Percentiles rank a stretch among this genome's conserved stretches.
Conservation (phyloP, 2,113 vertebrate species). For the Myocastor coypus region DNA sequence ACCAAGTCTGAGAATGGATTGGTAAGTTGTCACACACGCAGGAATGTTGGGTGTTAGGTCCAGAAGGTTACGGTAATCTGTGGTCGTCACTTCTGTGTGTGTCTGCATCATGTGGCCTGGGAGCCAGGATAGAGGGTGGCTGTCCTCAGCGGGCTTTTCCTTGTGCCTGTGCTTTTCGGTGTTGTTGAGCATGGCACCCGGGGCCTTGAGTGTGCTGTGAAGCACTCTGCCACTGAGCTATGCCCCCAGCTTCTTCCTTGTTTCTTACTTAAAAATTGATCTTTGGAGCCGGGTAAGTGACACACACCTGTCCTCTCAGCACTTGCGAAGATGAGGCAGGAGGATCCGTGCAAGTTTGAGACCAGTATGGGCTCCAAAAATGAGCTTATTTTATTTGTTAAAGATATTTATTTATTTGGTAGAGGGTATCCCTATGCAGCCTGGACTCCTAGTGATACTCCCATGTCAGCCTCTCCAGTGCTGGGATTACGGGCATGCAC, state of each 20-base stretch:
- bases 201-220: neutral
- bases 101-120: neutral
- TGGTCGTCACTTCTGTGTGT: neutral
- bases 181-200: no score
- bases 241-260: neutral
- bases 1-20: conserved; percentile 98
- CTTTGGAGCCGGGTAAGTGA: neutral
- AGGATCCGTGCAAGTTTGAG: no score
- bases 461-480: no score
- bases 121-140: neutral
- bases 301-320: no score
- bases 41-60: neutral
- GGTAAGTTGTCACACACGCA: conserved; percentile 88
- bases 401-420: no score
- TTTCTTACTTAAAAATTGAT: neutral
- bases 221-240: neutral
- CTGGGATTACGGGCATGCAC: no score
- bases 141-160: neutral
- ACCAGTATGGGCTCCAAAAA: no score
- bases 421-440: no score
- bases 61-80: neutral
- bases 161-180: neutral
- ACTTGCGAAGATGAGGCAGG: no score
- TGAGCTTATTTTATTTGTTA: no score
- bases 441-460: no score